Conservation (phyloP, 2,888 invertebrate genomes). For the Cosmia pyralina region DNA sequence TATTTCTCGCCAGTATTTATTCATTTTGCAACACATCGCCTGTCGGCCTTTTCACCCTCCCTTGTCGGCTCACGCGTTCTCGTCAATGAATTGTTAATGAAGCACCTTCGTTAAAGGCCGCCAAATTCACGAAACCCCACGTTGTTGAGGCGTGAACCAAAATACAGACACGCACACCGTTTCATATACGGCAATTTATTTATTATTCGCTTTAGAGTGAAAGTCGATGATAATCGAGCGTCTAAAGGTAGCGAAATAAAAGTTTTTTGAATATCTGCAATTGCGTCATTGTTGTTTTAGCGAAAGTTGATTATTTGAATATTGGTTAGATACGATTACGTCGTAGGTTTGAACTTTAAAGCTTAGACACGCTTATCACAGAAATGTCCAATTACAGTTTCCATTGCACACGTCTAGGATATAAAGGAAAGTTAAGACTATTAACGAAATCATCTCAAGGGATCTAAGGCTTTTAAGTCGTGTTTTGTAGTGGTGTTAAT, state of each 20-base stretch:
- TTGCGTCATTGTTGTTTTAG: slow-evolving; percentile 68
- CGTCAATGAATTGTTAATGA: slow-evolving; percentile 87
- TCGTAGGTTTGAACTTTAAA: slow-evolving; percentile 42
- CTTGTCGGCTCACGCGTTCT: slow-evolving; percentile 81
- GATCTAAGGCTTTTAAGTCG: slow-evolving; percentile 77
- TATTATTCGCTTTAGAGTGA: slow-evolving; percentile 68
- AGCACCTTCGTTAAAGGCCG: slow-evolving; percentile 86
- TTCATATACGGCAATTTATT: slow-evolving; percentile 68
- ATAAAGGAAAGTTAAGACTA: slow-evolving; percentile 68
- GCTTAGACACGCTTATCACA: background rate
- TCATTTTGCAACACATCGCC: slow-evolving; percentile 89
- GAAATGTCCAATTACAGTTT: slow-evolving; percentile 1
- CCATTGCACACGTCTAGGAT: slow-evolving; percentile 49
- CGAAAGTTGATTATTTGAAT: slow-evolving; percentile 62
- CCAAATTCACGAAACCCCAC: slow-evolving; percentile 83
- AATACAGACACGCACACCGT: slow-evolving; percentile 82
- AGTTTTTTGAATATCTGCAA: slow-evolving; percentile 61
- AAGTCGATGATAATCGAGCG: slow-evolving; percentile 66
- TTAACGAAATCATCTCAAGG: slow-evolving; percentile 76
- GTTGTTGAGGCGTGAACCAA: slow-evolving; percentile 82
- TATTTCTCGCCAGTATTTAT: slow-evolving; percentile 89
- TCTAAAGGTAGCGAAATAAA: slow-evolving; percentile 65
- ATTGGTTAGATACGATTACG: slow-evolving; percentile 60
- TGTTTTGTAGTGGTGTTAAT: slow-evolving; percentile 86
- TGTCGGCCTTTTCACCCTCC: slow-evolving; percentile 86